phyloP scores from a whole-genome alignment of 2,888 invertebrate species.

The Epistrophella euchroma region DNA sequence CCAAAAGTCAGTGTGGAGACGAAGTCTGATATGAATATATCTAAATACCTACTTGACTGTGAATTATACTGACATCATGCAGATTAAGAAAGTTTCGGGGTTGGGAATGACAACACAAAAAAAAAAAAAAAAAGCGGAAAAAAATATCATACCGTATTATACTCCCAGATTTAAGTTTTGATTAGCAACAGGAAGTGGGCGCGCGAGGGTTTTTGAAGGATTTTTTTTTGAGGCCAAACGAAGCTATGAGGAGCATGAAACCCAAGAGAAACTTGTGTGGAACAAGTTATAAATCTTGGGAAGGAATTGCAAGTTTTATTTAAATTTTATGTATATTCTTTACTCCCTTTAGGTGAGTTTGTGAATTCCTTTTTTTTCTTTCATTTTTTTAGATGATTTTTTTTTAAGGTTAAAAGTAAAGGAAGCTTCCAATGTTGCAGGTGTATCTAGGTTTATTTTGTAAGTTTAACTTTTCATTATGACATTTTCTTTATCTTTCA shows the following conservation, averaged over 20 bases:
- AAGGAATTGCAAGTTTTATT: constrained; percentile 53
- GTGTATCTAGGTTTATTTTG: constrained; percentile 4
- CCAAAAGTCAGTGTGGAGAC: constrained; percentile 1
- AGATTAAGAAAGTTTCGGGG: constrained; percentile 54
- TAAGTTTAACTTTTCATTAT: constrained; percentile 3
- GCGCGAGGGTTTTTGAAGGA: not conserved
- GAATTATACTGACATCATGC: constrained; percentile 43
- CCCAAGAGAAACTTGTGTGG: not conserved
- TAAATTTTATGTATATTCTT: constrained; percentile 28
- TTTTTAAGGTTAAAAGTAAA: not conserved
- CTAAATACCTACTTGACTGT: constrained; percentile 25
- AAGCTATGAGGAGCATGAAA: too few species aligned
- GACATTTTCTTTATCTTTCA: not conserved
- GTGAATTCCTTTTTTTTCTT: constrained; percentile 3
- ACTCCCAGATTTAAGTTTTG: constrained; percentile 65
- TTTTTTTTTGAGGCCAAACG: not conserved
- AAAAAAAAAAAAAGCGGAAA: not conserved
- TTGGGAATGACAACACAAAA: not conserved
- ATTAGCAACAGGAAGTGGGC: constrained; percentile 47
- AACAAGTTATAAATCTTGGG: constrained; percentile 23
- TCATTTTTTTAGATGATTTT: not conserved
- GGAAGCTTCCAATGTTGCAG: not conserved
- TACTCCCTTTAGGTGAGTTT: not conserved
- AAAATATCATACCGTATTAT: constrained; percentile 48
- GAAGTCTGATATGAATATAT: constrained; percentile 28